Evolutionary conservation across 2,888 invertebrate species (phyloP), one percentile per base, ranked within the genome.

Genomic region (Hofmannophila pseudospretella): DNA sequence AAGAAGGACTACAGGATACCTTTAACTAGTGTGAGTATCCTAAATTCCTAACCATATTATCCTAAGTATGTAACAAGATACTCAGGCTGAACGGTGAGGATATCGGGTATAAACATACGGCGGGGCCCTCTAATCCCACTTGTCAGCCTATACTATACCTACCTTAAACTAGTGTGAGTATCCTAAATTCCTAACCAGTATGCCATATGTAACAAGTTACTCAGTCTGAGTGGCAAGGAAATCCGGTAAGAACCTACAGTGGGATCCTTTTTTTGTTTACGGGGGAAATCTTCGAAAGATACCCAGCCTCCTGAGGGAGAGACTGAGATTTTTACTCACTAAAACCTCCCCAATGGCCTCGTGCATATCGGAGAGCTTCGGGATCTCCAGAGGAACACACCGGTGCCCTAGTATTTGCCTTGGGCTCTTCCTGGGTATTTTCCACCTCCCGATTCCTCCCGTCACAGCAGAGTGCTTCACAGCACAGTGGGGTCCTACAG

Each of bases 1-100:
- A 87, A 85, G 68, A 88, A 88, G 50, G 88, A 88, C 49, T 84
- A 86, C 61, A 86, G 74, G 41, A 85, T 88, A 73, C 87, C 87
- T 54, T 68, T 87, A 63, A 84, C 88, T 70, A 88, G 79, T 71
- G 88, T 88, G 39, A 84, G 86, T 81, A 62, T 36, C 11, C 4
- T 3, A 10, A n/a, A n/a, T n/a, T n/a, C n/a, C n/a, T n/a, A n/a
- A n/a, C n/a, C n/a, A 20, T 20, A 20, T 20, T 20, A 20, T 20
- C 3, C 3, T 20, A 20, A 20, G 7, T 84, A 8, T 56, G 60
- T 12, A 51, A 58, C 34, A 78, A 74, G 56, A 51, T 73, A 34
- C 56, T 69, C 4, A 79, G 76, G 38, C 50, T 69, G 5, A 58
- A 55, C 31, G 62, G 60, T 0, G 87, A 88, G 0, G 87, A 87